phyloP scores from a whole-genome alignment of 2,888 invertebrate genomes.

The Amphipyra berbera region DNA sequence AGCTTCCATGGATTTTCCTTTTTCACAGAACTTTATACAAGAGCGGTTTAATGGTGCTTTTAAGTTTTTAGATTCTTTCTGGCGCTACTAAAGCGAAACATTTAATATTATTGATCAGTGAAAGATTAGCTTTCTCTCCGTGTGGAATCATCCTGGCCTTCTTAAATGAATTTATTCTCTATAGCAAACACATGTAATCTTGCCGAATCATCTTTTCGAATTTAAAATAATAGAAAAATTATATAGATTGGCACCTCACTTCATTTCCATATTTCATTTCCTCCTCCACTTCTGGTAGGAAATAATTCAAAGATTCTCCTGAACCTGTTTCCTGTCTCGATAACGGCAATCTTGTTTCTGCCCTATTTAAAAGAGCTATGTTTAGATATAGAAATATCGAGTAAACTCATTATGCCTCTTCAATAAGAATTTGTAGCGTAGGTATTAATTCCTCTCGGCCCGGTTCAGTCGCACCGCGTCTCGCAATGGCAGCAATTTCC shows the following conservation, averaged over 20 bases:
- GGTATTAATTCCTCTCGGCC: slow-evolving; percentile 49
- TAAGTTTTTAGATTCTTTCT: too few species aligned
- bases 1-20: too few species aligned
- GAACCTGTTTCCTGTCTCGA: slow-evolving; percentile 44
- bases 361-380: slow-evolving; percentile 28
- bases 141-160: too few species aligned
- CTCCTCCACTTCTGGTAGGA: slow-evolving; percentile 41
- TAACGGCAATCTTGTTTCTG: slow-evolving; percentile 29
- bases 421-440: slow-evolving; percentile 46
- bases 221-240: slow-evolving; percentile 34
- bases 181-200: not conserved
- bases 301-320: slow-evolving; percentile 46
- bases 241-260: slow-evolving; percentile 33
- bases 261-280: slow-evolving; percentile 52
- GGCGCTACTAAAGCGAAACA: too few species aligned
- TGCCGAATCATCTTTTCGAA: slow-evolving; percentile 13
- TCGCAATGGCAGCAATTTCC: slow-evolving; percentile 37
- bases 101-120: too few species aligned
- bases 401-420: slow-evolving; percentile 41
- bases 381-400: slow-evolving; percentile 41
- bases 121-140: too few species aligned
- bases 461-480: slow-evolving; percentile 25
- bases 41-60: too few species aligned
- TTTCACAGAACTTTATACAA: too few species aligned
- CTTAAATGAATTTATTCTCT: too few species aligned